Conservation (phyloP, 2,113 vertebrate genomes). For the Steatornis caripensis region DNA sequence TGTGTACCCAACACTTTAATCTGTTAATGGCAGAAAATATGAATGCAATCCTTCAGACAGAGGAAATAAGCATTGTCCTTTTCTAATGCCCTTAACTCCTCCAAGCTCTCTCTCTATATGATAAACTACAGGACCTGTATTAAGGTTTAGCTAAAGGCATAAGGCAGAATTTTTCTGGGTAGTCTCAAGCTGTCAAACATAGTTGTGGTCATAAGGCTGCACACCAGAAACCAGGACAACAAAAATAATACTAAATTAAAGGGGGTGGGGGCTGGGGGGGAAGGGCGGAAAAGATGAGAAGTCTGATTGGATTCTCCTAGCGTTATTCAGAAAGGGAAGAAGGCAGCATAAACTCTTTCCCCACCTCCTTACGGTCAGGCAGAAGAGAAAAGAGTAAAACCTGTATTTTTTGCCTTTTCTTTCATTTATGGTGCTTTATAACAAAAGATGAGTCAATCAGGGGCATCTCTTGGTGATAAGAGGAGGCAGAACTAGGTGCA, state of each 20-base stretch:
- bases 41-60: conserved; percentile 6
- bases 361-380: not conserved
- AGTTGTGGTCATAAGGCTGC: not conserved
- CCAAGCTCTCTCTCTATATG: not conserved
- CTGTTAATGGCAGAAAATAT: not conserved
- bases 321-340: not conserved
- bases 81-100: not conserved
- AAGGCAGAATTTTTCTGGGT: not conserved
- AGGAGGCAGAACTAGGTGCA: not conserved
- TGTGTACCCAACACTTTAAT: conserved; percentile 11
- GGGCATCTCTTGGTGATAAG: not conserved
- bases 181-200: not conserved
- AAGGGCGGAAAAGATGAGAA: not conserved
- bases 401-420: not conserved
- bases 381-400: not conserved
- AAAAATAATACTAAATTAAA: not conserved
- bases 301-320: not conserved
- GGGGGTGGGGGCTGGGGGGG: accelerated
- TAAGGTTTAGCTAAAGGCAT: not conserved
- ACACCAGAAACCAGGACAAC: not conserved
- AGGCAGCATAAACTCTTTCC: not conserved
- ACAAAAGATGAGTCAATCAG: not conserved
- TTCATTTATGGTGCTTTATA: not conserved
- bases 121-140: not conserved
- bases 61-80: not conserved